Percentiles rank a stretch among this genome's conserved stretches.
These are phyloP conservation scores for Sclerurus mexicanus DNA, from an alignment of 2,113 vertebrate genomes.

Conservation along the genomic window DNA sequence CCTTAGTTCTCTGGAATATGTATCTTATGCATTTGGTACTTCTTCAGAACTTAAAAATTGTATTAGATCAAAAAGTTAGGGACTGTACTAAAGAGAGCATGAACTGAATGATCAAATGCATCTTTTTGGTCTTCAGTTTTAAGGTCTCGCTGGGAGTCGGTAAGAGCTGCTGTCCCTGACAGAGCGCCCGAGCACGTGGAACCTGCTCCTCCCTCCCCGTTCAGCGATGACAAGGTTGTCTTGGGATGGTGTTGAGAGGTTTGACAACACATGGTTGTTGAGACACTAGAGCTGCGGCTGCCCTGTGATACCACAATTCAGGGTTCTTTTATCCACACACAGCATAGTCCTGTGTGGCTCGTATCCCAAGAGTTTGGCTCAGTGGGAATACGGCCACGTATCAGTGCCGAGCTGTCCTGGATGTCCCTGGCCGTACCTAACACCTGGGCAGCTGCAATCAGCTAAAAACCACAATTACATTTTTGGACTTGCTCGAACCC, in stretches of 20 bases:
- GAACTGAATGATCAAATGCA: neutral
- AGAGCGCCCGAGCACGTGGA: no score
- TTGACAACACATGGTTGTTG: neutral
- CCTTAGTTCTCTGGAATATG: neutral
- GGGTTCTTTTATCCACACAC: neutral
- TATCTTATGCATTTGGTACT: neutral
- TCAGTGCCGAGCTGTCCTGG: neutral
- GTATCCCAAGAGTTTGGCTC: no score
- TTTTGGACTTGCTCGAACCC: neutral
- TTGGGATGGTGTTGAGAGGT: neutral
- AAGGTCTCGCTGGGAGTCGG: neutral
- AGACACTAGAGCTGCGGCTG: neutral
- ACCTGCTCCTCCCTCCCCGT: neutral
- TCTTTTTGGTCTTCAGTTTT: neutral
- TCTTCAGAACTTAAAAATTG: neutral
- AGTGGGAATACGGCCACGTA: no score
- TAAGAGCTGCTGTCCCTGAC: neutral
- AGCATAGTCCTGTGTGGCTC: accelerated
- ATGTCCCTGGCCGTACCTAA: neutral
- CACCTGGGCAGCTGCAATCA: neutral
- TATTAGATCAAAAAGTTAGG: neutral
- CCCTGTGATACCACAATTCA: neutral
- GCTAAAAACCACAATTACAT: neutral
- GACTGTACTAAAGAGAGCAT: neutral
- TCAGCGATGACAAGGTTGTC: neutral